phyloP scores from a whole-genome alignment of 2,797 vertebrate species.

The Eulemur mongoz region DNA sequence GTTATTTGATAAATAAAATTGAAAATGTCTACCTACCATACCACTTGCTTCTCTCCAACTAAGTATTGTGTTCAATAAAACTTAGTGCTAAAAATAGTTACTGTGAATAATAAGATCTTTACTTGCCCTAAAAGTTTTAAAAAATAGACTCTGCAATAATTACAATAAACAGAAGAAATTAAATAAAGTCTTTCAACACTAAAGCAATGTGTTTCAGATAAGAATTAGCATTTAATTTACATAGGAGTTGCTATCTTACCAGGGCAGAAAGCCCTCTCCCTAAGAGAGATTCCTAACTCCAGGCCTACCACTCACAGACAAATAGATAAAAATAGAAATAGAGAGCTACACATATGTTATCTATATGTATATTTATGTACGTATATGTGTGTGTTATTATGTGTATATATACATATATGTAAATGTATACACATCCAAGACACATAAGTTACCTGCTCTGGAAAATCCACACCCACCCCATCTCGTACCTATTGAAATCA shows the following conservation, averaged over 20 bases:
- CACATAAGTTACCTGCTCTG: neutral
- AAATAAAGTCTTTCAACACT: neutral
- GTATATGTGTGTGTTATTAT: neutral
- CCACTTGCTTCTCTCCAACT: neutral
- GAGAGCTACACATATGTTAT: neutral
- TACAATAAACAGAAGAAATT: neutral
- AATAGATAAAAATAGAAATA: neutral
- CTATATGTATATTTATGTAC: neutral
- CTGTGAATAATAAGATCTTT: neutral
- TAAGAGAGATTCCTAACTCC: neutral
- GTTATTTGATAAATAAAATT: neutral
- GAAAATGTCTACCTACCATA: neutral
- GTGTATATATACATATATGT: neutral
- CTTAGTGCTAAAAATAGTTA: neutral
- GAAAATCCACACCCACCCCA: neutral
- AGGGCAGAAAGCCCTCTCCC: neutral
- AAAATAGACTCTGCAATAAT: neutral
- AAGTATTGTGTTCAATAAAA: neutral
- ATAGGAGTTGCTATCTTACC: neutral
- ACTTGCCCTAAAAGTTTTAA: neutral
- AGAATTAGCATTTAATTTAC: neutral
- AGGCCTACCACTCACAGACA: neutral
- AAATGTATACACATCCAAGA: neutral
- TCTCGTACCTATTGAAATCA: neutral
- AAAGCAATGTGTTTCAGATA: neutral